Percentiles rank a stretch among this genome's conserved stretches.
These are phyloP conservation scores for Holocentrus rufus DNA, from an alignment of 2,797 vertebrate genomes.

Conservation along the genomic window DNA sequence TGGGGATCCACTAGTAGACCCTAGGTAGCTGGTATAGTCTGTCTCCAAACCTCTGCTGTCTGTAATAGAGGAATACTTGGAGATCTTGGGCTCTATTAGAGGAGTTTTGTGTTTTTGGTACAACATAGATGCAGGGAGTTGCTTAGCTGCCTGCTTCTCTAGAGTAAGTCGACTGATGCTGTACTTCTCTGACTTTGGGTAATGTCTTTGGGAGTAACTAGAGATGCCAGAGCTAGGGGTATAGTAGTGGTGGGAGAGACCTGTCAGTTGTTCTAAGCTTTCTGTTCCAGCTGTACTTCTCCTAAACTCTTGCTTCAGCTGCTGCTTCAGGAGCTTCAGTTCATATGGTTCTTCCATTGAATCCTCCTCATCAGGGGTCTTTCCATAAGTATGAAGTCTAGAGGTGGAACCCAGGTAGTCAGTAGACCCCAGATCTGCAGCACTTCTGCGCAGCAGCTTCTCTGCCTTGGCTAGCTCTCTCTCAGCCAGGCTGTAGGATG, in stretches of 20 bases:
- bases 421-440: constrained; percentile 89
- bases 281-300: constrained; percentile 89
- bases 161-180: constrained; percentile 97
- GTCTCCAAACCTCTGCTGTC: constrained; percentile 93
- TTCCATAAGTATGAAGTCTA: constrained; percentile 92
- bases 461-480: constrained; percentile 96
- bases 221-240: constrained; percentile 82
- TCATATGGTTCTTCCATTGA: constrained; percentile 99
- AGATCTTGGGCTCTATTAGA: constrained; percentile 90
- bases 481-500: constrained; percentile 93
- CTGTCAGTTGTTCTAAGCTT: constrained; percentile 91
- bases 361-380: constrained; percentile 92
- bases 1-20: constrained; percentile 87
- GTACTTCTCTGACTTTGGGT: constrained; percentile 95
- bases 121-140: constrained; percentile 92
- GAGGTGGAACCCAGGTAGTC: constrained; percentile 94
- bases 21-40: constrained; percentile 92
- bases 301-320: constrained; percentile 98
- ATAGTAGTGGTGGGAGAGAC: constrained; percentile 94
- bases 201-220: constrained; percentile 89
- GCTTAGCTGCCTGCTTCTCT: constrained; percentile 98
- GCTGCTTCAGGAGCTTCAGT: constrained; percentile 96
- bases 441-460: constrained; percentile 87
- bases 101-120: constrained; percentile 98
- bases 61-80: constrained; percentile 94